Percentiles rank a stretch among this genome's conserved stretches.
phyloP scores from a whole-genome alignment of 2,797 vertebrate species.

The Leucoraja ocellata region DNA sequence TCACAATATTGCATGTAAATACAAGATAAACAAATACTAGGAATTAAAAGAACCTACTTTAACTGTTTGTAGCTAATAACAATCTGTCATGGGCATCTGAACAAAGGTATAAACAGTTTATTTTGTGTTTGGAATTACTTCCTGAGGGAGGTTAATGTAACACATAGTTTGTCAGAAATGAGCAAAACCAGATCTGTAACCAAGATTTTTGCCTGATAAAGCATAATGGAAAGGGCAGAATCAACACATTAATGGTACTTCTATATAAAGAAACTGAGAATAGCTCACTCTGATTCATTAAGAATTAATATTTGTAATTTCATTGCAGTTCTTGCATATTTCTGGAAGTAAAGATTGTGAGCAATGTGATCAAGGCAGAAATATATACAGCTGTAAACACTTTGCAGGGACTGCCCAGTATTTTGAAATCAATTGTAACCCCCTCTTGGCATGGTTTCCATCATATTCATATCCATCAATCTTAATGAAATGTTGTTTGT shows the following conservation, averaged over 20 bases:
- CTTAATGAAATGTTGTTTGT: conserved; percentile 34
- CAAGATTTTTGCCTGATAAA: conserved; percentile 93
- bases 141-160: conserved; percentile 88
- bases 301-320: conserved; percentile 65
- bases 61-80: conserved; percentile 72
- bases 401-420: conserved; percentile 49
- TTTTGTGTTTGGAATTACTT: conserved; percentile 96
- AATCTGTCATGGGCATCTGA: conserved; percentile 82
- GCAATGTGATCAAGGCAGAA: conserved; percentile 59
- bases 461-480: conserved; percentile 35
- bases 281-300: background rate
- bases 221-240: conserved; percentile 42
- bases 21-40: conserved; percentile 67
- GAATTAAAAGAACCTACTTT: conserved; percentile 71
- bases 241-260: background rate
- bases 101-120: conserved; percentile 91
- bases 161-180: conserved; percentile 85
- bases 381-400: conserved; percentile 61
- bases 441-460: background rate
- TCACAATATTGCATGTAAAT: conserved; percentile 49
- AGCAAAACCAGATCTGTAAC: conserved; percentile 90
- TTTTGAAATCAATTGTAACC: conserved; percentile 39
- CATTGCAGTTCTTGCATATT: conserved; percentile 47
- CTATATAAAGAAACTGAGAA: background rate
- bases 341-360: conserved; percentile 61